phyloP scores from a whole-genome alignment of 23 tunicate species.

The Ciona savignyi region DNA sequence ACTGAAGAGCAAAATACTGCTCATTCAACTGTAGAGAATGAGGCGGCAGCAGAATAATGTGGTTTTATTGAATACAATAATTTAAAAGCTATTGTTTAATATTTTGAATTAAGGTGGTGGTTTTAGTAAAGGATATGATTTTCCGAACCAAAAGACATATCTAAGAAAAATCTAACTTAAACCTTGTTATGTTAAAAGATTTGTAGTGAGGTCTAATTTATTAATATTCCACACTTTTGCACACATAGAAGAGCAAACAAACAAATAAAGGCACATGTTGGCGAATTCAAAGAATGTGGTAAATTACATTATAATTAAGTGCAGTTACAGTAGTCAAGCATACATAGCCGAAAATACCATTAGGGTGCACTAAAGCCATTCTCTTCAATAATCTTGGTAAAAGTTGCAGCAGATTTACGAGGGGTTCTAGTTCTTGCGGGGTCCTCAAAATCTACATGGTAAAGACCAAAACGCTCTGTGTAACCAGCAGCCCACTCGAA shows the following conservation, averaged over 20 bases:
- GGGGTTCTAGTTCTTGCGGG: slow-evolving; percentile 44
- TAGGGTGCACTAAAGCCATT: slow-evolving; percentile 51
- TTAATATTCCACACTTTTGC: not conserved
- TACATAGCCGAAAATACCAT: not conserved
- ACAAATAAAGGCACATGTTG: not conserved
- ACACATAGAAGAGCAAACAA: not conserved
- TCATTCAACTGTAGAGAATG: slow-evolving; percentile 6
- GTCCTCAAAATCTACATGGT: slow-evolving; percentile 71
- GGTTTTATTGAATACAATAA: too few species aligned
- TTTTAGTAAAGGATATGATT: too few species aligned
- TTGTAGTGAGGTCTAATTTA: too few species aligned
- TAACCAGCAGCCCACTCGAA: slow-evolving; percentile 93
- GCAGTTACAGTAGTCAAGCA: not conserved
- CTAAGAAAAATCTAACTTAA: too few species aligned
- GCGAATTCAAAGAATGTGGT: not conserved
- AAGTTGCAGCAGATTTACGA: slow-evolving; percentile 55
- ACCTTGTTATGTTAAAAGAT: too few species aligned
- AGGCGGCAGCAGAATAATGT: slow-evolving; percentile 1
- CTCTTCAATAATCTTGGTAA: slow-evolving; percentile 30
- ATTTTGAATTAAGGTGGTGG: too few species aligned
- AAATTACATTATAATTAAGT: too few species aligned
- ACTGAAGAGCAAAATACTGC: slow-evolving; percentile 4
- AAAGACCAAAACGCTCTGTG: slow-evolving; percentile 78
- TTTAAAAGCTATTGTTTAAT: too few species aligned
- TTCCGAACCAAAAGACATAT: too few species aligned